Evolutionary conservation across 2,113 vertebrate genomes (phyloP), one percentile per base, ranked within the genome.

Genomic region (Tragelaphus imberbis): DNA sequence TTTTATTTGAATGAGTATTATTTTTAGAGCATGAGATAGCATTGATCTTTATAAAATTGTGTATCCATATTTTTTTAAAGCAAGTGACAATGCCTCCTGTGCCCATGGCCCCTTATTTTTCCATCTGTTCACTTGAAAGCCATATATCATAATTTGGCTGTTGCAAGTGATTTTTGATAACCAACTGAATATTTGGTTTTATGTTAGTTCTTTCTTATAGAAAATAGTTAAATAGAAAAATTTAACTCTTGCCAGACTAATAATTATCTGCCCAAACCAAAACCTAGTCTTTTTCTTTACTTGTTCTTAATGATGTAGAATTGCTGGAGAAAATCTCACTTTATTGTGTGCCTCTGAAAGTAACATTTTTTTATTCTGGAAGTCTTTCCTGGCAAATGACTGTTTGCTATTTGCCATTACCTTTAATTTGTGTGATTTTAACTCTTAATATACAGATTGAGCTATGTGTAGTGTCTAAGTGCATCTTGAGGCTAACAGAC

Each of bases 121-220:
- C 36, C 2, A 28, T 30, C 94, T 95, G 14, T 91, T 95, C 25
- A 56, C 27, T 96, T 95, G 77, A 94, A 95, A 93, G 89, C 47
- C 21, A 61, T 90, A 6, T 40, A n/a, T 95, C 77, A 44, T 88
- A 79, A 85, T 90, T 12, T 96, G 63, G 44, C 77, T 90, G 44
- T 44, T n/a, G 23, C 40, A 79, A 95, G 80, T 89, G 77, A 75
- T 91, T 94, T 80, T 94, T 92, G 90, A 91, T 90, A 25, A 85
- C 51, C 17, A 88, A 49, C 3, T 53, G 53, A 81, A 61, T 82
- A 65, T 58, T 95, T 97, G 85, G 28, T 89, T 93, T 90, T 90
- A 36, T 23, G 56, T 94, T 85, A 61, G 47, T 93, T 95, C 84
- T 92, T 93, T 93, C 23, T 58, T 85, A 21, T 77, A 81, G 59